Conservation (phyloP, 2,113 vertebrate genomes). For the Choloepus hoffmanni region DNA sequence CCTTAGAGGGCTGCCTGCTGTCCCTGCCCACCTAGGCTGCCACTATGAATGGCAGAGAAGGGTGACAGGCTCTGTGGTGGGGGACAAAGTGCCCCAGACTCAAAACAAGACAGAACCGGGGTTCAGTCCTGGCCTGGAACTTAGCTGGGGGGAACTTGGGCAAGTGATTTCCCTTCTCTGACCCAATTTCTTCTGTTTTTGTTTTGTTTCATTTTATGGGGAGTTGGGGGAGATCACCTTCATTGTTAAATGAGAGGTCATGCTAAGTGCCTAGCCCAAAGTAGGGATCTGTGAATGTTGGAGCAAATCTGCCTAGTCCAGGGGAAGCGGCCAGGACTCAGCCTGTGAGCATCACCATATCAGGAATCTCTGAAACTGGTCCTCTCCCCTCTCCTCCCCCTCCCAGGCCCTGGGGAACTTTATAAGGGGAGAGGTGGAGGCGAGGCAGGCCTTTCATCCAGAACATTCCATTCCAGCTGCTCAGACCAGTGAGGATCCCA, state of each 20-base stretch:
- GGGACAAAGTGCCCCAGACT: background rate
- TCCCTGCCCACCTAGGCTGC: background rate
- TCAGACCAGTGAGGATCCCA: conserved; percentile 73
- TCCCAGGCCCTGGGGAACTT: conserved; percentile 40
- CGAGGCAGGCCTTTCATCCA: conserved; percentile 65
- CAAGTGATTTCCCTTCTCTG: conserved; percentile 8
- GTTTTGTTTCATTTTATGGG: background rate
- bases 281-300: background rate
- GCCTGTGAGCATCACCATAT: conserved; percentile 66
- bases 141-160: background rate
- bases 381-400: background rate
- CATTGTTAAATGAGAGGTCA: background rate
- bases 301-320: background rate
- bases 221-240: background rate
- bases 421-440: conserved; percentile 66
- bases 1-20: conserved; percentile 4
- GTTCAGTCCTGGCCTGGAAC: conserved; percentile 20
- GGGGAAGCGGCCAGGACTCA: background rate
- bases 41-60: background rate
- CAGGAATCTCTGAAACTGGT: conserved; percentile 51
- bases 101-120: background rate
- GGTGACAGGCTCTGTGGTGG: background rate
- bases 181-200: background rate
- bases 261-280: background rate
- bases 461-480: conserved; percentile 83